phyloP scores from a whole-genome alignment of 2,888 invertebrate species.

The Calameuta idolon region DNA sequence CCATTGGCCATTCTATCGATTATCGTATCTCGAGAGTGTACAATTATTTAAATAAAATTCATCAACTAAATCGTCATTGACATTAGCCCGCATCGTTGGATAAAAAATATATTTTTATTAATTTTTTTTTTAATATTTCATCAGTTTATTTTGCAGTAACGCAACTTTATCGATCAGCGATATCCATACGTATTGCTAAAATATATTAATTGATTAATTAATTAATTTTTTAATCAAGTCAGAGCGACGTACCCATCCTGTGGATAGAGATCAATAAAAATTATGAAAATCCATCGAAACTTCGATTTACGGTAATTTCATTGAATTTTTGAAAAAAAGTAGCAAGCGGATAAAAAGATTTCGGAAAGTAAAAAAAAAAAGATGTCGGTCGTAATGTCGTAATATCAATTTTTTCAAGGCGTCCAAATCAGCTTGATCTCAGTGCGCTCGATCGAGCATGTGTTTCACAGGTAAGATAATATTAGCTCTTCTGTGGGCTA shows the following conservation, averaged over 20 bases:
- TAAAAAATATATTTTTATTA: neutral
- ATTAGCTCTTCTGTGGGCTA: conserved; percentile 2
- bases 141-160: neutral
- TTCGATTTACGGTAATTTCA: neutral
- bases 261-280: neutral
- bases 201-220: neutral
- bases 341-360: no score
- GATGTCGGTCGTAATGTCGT: neutral
- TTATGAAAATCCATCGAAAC: neutral
- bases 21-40: neutral
- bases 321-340: neutral
- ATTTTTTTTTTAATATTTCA: neutral
- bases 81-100: no score
- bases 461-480: neutral
- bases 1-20: neutral
- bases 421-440: neutral
- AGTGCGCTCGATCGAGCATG: neutral
- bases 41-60: neutral
- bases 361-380: no score
- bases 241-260: neutral
- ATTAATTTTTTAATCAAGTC: neutral
- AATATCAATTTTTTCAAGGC: neutral
- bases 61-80: neutral
- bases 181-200: no score
- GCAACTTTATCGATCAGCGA: neutral